Conservation (phyloP, 1,140 invertebrate species). For the Aethina tumida region DNA sequence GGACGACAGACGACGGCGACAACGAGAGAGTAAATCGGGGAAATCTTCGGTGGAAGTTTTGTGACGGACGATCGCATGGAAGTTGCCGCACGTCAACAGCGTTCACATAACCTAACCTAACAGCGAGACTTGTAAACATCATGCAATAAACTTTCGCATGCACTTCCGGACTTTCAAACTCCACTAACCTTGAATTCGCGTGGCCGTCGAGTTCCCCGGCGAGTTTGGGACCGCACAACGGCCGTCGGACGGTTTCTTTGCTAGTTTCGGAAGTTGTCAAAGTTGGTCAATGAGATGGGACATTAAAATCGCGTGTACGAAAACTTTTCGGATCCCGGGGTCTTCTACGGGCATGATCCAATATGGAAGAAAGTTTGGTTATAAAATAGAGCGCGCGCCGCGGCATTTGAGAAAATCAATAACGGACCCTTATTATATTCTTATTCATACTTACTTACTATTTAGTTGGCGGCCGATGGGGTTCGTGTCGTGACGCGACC, state of each 20-base stretch:
- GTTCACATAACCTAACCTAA: no score
- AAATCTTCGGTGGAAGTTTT: no score
- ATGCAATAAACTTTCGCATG: conserved; percentile 12
- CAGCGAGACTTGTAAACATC: conserved; percentile 11
- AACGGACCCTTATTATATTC: conserved; percentile 15
- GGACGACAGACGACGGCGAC: no score
- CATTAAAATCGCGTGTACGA: conserved; percentile 17
- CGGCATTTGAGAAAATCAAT: conserved; percentile 26
- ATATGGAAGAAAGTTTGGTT: conserved; percentile 22
- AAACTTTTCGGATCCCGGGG: conserved; percentile 19
- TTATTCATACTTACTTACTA: conserved; percentile 16
- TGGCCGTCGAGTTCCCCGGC: conserved; percentile 7
- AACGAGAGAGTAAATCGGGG: no score
- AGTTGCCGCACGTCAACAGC: no score
- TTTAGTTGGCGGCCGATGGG: no score
- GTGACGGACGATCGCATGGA: no score
- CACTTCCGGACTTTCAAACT: conserved; percentile 16
- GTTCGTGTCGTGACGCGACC: no score
- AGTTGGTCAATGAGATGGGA: conserved; percentile 17
- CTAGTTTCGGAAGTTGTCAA: conserved; percentile 17
- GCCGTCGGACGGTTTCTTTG: neutral
- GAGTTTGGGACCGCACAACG: conserved; percentile 1
- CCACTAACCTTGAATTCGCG: no score
- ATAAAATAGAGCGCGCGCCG: conserved; percentile 24
- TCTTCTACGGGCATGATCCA: conserved; percentile 17